These are phyloP conservation scores for Thunnus maccoyii DNA, from an alignment of 2,113 vertebrate genomes.

Conservation along the genomic window DNA sequence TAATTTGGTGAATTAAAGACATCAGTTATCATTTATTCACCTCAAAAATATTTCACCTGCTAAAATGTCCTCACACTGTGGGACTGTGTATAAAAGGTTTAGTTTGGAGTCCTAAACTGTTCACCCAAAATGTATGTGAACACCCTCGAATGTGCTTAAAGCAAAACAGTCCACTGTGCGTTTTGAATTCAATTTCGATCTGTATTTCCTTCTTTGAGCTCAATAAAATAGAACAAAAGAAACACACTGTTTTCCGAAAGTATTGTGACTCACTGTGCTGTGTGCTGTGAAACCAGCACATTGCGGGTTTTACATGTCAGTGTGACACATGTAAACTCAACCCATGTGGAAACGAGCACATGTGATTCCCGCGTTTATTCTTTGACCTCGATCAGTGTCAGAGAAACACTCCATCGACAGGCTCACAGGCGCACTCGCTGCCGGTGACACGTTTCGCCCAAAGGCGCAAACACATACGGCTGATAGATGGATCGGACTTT, in stretches of 20 bases:
- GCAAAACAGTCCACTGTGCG: too few relatives aligned
- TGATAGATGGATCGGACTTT: slow-evolving; percentile 54
- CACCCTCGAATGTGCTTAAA: too few relatives aligned
- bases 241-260: neutral
- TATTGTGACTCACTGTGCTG: neutral
- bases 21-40: too few relatives aligned
- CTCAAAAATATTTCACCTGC: too few relatives aligned
- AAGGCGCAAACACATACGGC: slow-evolving; percentile 17
- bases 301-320: slow-evolving; percentile 13
- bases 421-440: neutral
- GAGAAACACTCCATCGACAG: slow-evolving; percentile 31
- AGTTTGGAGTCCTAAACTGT: too few relatives aligned
- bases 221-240: neutral
- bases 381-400: neutral
- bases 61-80: too few relatives aligned
- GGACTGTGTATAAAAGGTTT: too few relatives aligned
- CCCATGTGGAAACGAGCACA: slow-evolving; percentile 1
- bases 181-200: too few relatives aligned
- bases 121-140: too few relatives aligned
- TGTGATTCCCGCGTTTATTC: slow-evolving; percentile 2
- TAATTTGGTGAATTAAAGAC: too few relatives aligned
- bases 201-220: too few relatives aligned
- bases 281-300: slow-evolving; percentile 8
- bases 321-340: slow-evolving; percentile 21
- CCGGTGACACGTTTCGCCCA: neutral